Percentiles rank a stretch among this genome's conserved stretches.
phyloP scores from a whole-genome alignment of 2,113 vertebrate species.

The Erythrocercus mccallii region DNA sequence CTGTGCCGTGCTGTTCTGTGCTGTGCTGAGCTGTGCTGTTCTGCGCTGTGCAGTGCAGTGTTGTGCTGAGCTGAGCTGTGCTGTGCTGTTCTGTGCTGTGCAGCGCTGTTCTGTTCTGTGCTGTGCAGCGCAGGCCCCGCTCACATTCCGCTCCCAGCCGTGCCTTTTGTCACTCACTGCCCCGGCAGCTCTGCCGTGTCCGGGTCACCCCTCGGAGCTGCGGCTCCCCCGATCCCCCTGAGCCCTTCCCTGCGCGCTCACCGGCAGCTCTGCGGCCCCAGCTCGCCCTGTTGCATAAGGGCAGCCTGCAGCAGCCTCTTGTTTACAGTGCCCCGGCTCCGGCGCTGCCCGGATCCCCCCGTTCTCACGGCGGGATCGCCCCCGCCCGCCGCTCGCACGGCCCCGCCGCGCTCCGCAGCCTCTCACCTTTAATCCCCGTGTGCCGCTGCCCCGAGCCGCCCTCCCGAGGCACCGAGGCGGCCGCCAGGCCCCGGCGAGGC shows the following conservation, averaged over 20 bases:
- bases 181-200: rapidly evolving
- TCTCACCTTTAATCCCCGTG: constrained; percentile 15
- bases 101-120: too few relatives aligned
- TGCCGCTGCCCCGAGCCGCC: background rate
- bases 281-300: background rate
- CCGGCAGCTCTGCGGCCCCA: rapidly evolving
- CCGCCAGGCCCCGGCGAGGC: background rate
- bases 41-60: too few relatives aligned
- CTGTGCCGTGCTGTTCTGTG: too few relatives aligned
- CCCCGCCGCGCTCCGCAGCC: background rate
- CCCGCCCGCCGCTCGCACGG: background rate
- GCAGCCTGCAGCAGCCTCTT: background rate
- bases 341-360: background rate
- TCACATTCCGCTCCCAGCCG: background rate
- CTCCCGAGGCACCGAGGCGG: background rate
- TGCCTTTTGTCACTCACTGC: rapidly evolving
- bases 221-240: background rate
- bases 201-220: rapidly evolving
- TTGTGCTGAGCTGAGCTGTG: too few relatives aligned
- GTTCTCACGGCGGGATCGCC: too few relatives aligned
- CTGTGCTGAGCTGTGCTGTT: too few relatives aligned
- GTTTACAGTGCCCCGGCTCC: background rate
- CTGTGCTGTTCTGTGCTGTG: too few relatives aligned
- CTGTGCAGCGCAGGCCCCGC: background rate
- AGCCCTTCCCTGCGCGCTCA: background rate